Conservation (phyloP, 2,113 vertebrate genomes). For the Otolemur garnettii region DNA sequence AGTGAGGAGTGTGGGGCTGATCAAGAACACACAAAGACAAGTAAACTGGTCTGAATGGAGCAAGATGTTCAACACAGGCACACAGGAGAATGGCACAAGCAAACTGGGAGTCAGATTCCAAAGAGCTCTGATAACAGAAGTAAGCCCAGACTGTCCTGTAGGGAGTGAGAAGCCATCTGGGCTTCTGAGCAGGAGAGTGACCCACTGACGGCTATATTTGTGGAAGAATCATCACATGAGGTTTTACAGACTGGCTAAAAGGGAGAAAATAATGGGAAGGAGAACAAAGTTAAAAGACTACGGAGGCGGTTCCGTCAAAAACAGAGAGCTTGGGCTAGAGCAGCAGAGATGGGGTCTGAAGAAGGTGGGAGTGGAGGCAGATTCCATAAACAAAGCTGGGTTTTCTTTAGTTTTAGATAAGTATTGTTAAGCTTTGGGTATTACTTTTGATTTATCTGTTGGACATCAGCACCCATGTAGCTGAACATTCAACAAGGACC, state of each 20-base stretch:
- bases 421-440: neutral
- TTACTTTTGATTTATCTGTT: neutral
- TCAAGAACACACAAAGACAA: neutral
- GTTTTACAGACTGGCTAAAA: neutral
- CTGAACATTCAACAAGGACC: neutral
- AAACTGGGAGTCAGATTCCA: neutral
- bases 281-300: neutral
- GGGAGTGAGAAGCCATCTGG: neutral
- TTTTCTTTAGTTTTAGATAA: neutral
- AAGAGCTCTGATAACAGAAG: constrained; percentile 5
- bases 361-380: too few species aligned
- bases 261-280: constrained; percentile 11
- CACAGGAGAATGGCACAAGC: neutral
- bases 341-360: too few species aligned
- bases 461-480: neutral
- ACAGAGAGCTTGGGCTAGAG: neutral
- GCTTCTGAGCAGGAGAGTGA: neutral
- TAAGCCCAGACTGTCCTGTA: neutral
- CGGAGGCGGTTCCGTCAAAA: neutral
- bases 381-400: neutral
- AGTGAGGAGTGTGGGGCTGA: neutral
- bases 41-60: neutral
- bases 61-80: neutral
- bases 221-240: neutral
- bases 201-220: neutral